Evolutionary conservation across 2,888 invertebrate genomes (phyloP).

Genomic region (Aporophyla lueneburgensis): DNA sequence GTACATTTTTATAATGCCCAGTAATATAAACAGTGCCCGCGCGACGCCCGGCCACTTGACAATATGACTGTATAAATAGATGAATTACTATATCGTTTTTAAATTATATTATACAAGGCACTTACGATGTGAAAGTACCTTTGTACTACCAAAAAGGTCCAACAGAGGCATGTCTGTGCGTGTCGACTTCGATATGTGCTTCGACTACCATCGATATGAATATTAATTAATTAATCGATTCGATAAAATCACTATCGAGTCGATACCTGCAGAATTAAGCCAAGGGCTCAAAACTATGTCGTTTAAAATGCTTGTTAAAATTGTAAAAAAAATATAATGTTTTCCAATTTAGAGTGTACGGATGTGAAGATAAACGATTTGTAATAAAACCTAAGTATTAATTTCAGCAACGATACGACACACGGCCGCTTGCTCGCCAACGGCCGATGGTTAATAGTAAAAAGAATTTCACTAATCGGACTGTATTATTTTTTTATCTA

Average conservation of each 20-base stretch:
- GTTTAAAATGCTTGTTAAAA: conserved; percentile 86
- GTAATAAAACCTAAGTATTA: conserved; percentile 71
- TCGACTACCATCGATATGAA: conserved; percentile 39
- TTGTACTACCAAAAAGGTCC: conserved; percentile 78
- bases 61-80: conserved; percentile 85
- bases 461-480: conserved; percentile 88
- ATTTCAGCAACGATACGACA: conserved; percentile 71
- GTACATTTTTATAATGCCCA: conserved; percentile 69
- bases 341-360: conserved; percentile 84
- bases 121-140: conserved; percentile 82
- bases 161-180: conserved; percentile 61
- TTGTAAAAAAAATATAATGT: conserved; percentile 84
- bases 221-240: conserved; percentile 38
- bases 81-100: conserved; percentile 85
- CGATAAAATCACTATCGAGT: conserved; percentile 36
- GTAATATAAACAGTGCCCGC: conserved; percentile 68
- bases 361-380: conserved; percentile 70
- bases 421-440: conserved; percentile 59
- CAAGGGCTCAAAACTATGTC: conserved; percentile 74
- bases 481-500: conserved; percentile 91
- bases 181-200: conserved; percentile 45
- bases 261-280: conserved; percentile 55
- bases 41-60: conserved; percentile 70
- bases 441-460: conserved; percentile 73
- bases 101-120: conserved; percentile 84